A percentile compares a stretch with the other conserved stretches of the same genome.
phyloP scores from a whole-genome alignment of 2,888 invertebrate species.

The Azorinus chamasolen region DNA sequence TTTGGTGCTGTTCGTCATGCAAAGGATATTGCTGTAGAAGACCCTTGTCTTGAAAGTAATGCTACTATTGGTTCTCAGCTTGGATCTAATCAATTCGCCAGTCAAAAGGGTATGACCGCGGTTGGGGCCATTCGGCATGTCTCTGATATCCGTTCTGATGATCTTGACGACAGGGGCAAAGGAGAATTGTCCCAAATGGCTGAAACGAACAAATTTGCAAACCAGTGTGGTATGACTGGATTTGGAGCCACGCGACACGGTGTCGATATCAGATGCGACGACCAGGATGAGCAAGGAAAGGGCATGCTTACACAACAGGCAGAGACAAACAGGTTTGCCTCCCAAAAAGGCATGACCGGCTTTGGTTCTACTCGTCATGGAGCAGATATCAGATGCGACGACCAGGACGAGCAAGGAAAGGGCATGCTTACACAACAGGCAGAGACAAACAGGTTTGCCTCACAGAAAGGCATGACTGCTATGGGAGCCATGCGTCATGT shows the following conservation, averaged over 20 bases:
- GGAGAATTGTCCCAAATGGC: slow-evolving; percentile 81
- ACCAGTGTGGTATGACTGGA: slow-evolving; percentile 83
- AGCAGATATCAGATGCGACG: slow-evolving; percentile 74
- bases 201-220: slow-evolving; percentile 84
- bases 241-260: slow-evolving; percentile 84
- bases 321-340: slow-evolving; percentile 83
- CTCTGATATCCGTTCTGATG: slow-evolving; percentile 83
- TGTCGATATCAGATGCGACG: slow-evolving; percentile 83
- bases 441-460: slow-evolving; percentile 83
- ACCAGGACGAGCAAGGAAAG: slow-evolving; percentile 67
- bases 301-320: slow-evolving; percentile 80
- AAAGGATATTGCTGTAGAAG: slow-evolving; percentile 74
- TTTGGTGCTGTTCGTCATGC: slow-evolving; percentile 78
- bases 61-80: slow-evolving; percentile 83
- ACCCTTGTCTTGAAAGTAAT: slow-evolving; percentile 71
- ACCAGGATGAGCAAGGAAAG: slow-evolving; percentile 74
- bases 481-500: slow-evolving; percentile 81
- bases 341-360: slow-evolving; percentile 83
- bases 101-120: slow-evolving; percentile 83
- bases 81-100: slow-evolving; percentile 85
- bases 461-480: slow-evolving; percentile 81
- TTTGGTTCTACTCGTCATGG: slow-evolving; percentile 83
- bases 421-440: slow-evolving; percentile 80
- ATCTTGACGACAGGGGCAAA: slow-evolving; percentile 75
- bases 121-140: slow-evolving; percentile 81